Base-by-base conservation (phyloP, 2,797 vertebrate species). In the Paguma larvata region DNA sequence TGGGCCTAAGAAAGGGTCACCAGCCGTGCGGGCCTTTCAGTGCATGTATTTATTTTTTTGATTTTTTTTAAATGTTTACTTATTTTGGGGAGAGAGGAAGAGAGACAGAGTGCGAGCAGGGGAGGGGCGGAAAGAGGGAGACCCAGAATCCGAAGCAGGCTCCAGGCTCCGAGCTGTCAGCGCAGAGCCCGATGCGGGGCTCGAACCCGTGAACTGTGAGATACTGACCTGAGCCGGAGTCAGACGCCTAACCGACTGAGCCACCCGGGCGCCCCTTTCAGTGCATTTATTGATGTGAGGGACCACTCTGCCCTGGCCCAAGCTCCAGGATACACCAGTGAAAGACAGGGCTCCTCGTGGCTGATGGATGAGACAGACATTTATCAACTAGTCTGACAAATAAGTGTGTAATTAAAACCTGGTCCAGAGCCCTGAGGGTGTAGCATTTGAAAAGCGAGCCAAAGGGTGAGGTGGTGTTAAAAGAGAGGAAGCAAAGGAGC, bases 371-470 rank as follows among this genome's bases (percentile, higher is more conserved):
- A 70, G n/a, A 62, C 4, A 25, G 38, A n/a, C 46, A 46, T 80
- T 59, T 88, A 70, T 73, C 51, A 78, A 83, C 77, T 65, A 38
- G 30, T 34, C 56, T 75, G 41, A 19, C 82, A 41, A 72, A 72
- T 59, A 67, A 63, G 1, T 23, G 8, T 77, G 13, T 21, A 56
- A 83, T 70, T 82, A 70, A 77, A 92, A 68, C 46, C 83, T 6
- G 3, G 68, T 34, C 92, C 68, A 27, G 63, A 85, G 72, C 53
- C 53, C 78, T 27, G 59, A 92, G 56, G 48, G 53, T 53, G 77
- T n/a, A 95, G 44, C 82, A 32, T 78, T 85, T 78, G 44, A 91
- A 59, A 97, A 92, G 32, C 14, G n/a, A 91, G 59, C 65, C 38
- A 41, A 89, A 75, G 30, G 13, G 18, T 79, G 41, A 63, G 38